Percentiles rank a stretch among this genome's conserved stretches.
Evolutionary conservation across 2,113 vertebrate genomes (phyloP).

Genomic region (Poeciliopsis turrubarensis): DNA sequence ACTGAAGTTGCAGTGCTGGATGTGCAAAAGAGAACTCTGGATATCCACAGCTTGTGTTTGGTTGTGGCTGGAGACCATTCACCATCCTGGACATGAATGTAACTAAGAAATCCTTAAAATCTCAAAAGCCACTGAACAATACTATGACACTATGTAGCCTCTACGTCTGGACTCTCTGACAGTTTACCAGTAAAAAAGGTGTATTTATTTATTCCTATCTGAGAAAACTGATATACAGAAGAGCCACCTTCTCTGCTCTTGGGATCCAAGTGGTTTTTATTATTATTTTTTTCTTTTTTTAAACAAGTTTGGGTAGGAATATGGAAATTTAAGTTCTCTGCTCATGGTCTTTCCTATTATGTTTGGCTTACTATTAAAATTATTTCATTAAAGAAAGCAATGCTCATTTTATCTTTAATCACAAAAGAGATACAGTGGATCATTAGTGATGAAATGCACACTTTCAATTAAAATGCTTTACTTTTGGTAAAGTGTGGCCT

Average conservation of each 20-base stretch:
- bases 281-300: not conserved
- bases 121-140: slow-evolving; percentile 79
- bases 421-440: slow-evolving; percentile 44
- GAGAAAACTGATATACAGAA: slow-evolving; percentile 72
- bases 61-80: slow-evolving; percentile 41
- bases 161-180: slow-evolving; percentile 60
- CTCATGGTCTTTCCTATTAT: slow-evolving; percentile 19
- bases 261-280: slow-evolving; percentile 52
- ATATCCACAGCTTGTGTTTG: slow-evolving; percentile 48
- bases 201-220: slow-evolving; percentile 81
- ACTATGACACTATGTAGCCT: slow-evolving; percentile 76
- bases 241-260: slow-evolving; percentile 47
- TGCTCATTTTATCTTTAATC: slow-evolving; percentile 10
- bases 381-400: slow-evolving; percentile 42
- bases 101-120: slow-evolving; percentile 72
- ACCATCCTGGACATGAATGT: slow-evolving; percentile 80
- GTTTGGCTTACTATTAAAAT: slow-evolving; percentile 57
- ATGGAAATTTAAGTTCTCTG: slow-evolving; percentile 41
- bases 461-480: slow-evolving; percentile 58
- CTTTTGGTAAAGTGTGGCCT: slow-evolving; percentile 64
- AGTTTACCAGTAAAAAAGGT: slow-evolving; percentile 74
- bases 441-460: slow-evolving; percentile 50
- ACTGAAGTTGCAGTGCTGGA: slow-evolving; percentile 21
- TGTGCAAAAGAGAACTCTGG: slow-evolving; percentile 59
- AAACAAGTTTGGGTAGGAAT: slow-evolving; percentile 21